These are phyloP conservation scores for Epizoanthus scotinus DNA, from an alignment of 92 coral and sea anemone species.

Conservation along the genomic window DNA sequence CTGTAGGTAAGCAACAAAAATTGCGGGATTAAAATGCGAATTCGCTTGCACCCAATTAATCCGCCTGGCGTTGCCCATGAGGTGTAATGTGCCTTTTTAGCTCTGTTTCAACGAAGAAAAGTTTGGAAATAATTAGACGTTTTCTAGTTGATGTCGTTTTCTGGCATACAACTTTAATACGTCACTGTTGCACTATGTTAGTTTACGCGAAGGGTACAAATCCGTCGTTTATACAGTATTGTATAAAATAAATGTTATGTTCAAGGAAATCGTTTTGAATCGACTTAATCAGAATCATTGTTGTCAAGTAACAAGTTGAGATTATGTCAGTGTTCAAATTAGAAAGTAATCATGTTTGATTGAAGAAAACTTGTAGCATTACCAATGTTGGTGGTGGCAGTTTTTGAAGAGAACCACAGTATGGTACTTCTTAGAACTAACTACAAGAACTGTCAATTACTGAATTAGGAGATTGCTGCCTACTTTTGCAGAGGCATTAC, in stretches of 20 bases:
- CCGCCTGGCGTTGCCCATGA: constrained; percentile 15
- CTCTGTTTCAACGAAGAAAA: constrained; percentile 4
- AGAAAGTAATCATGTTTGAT: background rate
- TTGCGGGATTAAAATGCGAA: constrained; percentile 10
- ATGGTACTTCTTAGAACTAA: constrained; percentile 20
- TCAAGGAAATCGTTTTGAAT: constrained; percentile 15
- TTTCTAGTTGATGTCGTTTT: constrained; percentile 17
- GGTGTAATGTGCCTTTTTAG: no score
- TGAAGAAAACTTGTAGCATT: constrained; percentile 23
- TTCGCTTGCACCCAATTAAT: constrained; percentile 21
- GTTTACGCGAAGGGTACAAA: constrained; percentile 15
- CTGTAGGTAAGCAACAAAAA: constrained; percentile 13
- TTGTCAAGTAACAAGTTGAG: constrained; percentile 22
- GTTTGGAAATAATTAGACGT: constrained; percentile 9
- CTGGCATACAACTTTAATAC: constrained; percentile 11
- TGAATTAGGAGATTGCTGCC: constrained; percentile 20
- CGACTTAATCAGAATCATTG: constrained; percentile 9
- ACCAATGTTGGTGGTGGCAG: constrained; percentile 13
- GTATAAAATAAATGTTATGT: constrained; percentile 22
- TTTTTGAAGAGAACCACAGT: constrained; percentile 16
- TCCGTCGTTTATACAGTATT: constrained; percentile 12
- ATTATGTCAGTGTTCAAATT: constrained; percentile 20
- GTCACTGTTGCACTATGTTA: constrained; percentile 16
- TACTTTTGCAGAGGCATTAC: constrained; percentile 10
- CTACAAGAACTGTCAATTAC: background rate